Evolutionary conservation across 2,888 invertebrate genomes (phyloP), one percentile per base, ranked within the genome.

Genomic region (Buathra laborator): DNA sequence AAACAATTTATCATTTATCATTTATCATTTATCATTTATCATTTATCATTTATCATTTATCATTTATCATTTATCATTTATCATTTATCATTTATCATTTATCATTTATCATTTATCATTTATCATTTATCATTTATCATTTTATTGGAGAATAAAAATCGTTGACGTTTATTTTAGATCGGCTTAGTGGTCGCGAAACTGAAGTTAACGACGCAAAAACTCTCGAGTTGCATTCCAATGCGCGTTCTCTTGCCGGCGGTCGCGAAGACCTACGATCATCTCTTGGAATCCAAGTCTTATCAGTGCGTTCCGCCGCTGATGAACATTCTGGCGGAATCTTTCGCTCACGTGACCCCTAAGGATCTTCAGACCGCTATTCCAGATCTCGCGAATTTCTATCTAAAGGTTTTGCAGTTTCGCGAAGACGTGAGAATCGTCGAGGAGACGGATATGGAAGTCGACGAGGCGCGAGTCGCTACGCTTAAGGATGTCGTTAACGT

Each of bases 171-270:
- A 62, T 59, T 85, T 87, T 86, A 94, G 94, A 90, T 92, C 12
- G 90, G 89, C 9, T 71, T 95, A 0, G 94, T 96, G 16, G 92
- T 95, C 0, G 94, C 94, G 0, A 96, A 96, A 89, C 90, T 97
- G 24, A 93, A 94, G 12, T 94, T 94, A 51, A 96, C 96, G 12
- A 96, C 96, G 91, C 95, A 95, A 89, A 97, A 96, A 92, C 95
- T 98, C 1, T 96, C 97, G 0, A 94, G 94, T 1, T 95, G 95
- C 4, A 95, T 98, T 81, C 96, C 97, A 0, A 94, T 97, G 0
- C 95, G 98, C 87, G 96, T 98, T 71, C 94, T 98, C 75, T 95
- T 98, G 62, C 98, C 98, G 0, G 95, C 96, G 1, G 95, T 97
- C 3, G 95, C 95, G 86, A 95, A 95, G 85, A 96, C 96, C 19